Evolutionary conservation across 2,888 invertebrate species (phyloP).

Genomic region (Drosophila peninsularis): DNA sequence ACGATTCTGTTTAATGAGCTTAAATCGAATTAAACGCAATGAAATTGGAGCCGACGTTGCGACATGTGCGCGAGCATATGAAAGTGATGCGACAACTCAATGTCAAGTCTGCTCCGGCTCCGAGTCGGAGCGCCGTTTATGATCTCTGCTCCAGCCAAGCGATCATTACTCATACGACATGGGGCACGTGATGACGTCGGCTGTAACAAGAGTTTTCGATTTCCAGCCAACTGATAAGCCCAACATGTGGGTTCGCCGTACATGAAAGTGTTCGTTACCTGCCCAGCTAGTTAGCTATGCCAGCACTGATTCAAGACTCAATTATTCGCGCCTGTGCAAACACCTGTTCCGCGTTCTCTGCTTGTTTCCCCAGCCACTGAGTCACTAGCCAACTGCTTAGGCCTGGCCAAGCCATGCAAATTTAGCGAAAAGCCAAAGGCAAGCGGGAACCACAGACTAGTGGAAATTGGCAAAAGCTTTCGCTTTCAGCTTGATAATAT

Average conservation of each 20-base stretch:
- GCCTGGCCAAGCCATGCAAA: background rate
- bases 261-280: background rate
- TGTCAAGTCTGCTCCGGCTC: constrained; percentile 38
- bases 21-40: constrained; percentile 47
- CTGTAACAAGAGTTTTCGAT: constrained; percentile 40
- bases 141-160: constrained; percentile 20
- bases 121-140: too few relatives aligned
- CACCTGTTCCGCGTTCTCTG: constrained; percentile 27
- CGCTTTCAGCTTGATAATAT: background rate
- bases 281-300: background rate
- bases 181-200: constrained; percentile 7
- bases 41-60: constrained; percentile 41
- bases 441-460: background rate
- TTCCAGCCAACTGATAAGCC: constrained; percentile 59
- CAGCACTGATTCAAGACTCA: background rate
- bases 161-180: constrained; percentile 39
- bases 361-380: constrained; percentile 22
- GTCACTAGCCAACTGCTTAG: constrained; percentile 14
- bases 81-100: constrained; percentile 62
- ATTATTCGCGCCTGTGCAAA: background rate
- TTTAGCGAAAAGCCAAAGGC: background rate
- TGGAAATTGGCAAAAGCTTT: background rate
- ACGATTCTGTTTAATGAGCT: constrained; percentile 33
- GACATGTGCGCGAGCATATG: constrained; percentile 21
- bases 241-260: background rate